Conservation (phyloP, 1,140 invertebrate species). For the Drosophila serrata region DNA sequence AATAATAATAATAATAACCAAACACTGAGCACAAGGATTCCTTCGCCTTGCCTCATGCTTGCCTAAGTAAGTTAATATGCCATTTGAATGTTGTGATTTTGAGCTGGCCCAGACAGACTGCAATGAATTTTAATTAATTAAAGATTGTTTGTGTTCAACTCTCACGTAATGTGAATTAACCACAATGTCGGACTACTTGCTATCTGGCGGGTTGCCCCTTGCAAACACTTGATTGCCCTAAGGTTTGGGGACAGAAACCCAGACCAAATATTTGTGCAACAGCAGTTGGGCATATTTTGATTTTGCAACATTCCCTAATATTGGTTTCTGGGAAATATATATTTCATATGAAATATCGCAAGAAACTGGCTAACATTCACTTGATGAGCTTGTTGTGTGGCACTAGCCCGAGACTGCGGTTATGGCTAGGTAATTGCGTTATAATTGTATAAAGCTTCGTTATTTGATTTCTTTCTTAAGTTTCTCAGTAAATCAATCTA, state of each 20-base stretch:
- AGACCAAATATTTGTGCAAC: constrained; percentile 50
- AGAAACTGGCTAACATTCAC: constrained; percentile 4
- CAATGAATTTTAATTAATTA: constrained; percentile 81
- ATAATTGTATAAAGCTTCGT: background rate
- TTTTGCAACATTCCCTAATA: constrained; percentile 21
- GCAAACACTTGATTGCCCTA: background rate
- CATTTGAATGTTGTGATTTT: constrained; percentile 76
- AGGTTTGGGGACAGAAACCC: constrained; percentile 3
- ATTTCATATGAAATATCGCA: constrained; percentile 16
- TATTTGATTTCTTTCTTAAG: background rate
- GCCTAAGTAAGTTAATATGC: constrained; percentile 80
- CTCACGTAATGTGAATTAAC: constrained; percentile 61
- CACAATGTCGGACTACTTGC: constrained; percentile 50
- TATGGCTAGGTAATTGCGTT: background rate
- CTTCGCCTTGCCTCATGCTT: constrained; percentile 50
- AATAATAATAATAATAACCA: constrained; percentile 62
- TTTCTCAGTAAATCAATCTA: background rate
- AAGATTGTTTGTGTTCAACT: constrained; percentile 63
- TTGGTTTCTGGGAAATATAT: constrained; percentile 4
- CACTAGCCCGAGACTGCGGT: background rate
- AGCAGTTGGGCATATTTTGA: constrained; percentile 48
- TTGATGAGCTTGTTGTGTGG: constrained; percentile 2
- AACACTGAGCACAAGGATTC: constrained; percentile 28
- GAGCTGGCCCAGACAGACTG: constrained; percentile 32
- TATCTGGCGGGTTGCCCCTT: background rate